Evolutionary conservation across 2,888 invertebrate genomes (phyloP).

Genomic region (Lepidonotus clava): DNA sequence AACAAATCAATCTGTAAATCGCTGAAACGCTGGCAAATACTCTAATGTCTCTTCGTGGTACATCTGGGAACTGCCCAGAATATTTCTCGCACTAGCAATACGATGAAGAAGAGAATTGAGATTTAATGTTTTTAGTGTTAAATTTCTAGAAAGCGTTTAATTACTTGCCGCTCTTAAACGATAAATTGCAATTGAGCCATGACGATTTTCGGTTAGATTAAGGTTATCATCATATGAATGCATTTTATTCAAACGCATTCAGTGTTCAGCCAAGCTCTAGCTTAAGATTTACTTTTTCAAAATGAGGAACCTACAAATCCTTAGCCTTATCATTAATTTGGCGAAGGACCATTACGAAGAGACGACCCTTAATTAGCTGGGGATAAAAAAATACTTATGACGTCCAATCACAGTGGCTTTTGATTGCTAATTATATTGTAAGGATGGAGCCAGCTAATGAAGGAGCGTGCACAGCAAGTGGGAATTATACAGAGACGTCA

Average conservation of each 20-base stretch:
- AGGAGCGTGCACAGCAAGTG: neutral
- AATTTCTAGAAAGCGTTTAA: too few relatives aligned
- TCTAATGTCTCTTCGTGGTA: too few relatives aligned
- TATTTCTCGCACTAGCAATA: too few relatives aligned
- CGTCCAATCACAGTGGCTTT: constrained; percentile 35
- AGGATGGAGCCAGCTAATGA: neutral
- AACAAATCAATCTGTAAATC: too few relatives aligned
- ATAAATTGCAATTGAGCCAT: too few relatives aligned
- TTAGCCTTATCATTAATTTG: neutral
- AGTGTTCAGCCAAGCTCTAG: neutral
- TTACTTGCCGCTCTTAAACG: too few relatives aligned
- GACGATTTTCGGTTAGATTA: neutral
- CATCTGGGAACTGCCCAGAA: too few relatives aligned
- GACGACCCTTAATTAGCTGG: constrained; percentile 6
- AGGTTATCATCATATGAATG: neutral
- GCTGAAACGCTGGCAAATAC: too few relatives aligned
- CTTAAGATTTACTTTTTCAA: neutral
- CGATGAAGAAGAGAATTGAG: too few relatives aligned
- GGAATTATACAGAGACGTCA: too few relatives aligned
- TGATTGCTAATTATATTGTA: constrained; percentile 47
- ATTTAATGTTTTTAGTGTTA: too few relatives aligned
- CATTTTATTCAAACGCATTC: neutral
- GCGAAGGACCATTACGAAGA: neutral
- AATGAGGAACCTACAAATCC: neutral
- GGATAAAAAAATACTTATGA: constrained; percentile 15